Evolutionary conservation across 2,113 vertebrate genomes (phyloP).

Genomic region (Dasyprocta punctata): DNA sequence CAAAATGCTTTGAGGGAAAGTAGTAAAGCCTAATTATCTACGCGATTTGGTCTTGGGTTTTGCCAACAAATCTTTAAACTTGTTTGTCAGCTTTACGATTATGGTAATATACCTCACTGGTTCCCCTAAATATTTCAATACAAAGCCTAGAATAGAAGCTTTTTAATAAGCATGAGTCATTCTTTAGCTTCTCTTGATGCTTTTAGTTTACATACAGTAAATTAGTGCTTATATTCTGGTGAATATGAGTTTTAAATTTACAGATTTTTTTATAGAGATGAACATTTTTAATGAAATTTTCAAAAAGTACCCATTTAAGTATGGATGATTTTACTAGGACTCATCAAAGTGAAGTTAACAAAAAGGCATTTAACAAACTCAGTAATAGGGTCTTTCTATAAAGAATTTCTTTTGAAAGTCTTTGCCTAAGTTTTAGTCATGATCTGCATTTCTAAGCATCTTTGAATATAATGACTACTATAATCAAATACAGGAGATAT

Average conservation of each 20-base stretch:
- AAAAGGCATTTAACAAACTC: conserved; percentile 94
- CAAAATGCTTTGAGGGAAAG: not conserved
- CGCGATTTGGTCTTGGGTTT: not conserved
- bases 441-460: conserved; percentile 92
- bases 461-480: conserved; percentile 94
- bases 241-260: conserved; percentile 93
- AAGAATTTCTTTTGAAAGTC: conserved; percentile 91
- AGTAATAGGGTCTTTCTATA: conserved; percentile 90
- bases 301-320: conserved; percentile 93
- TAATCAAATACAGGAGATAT: conserved; percentile 92
- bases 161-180: not conserved
- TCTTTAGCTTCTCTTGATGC: not conserved
- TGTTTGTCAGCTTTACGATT: conserved; percentile 36
- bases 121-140: not conserved
- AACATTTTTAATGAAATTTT: conserved; percentile 95
- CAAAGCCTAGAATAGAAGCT: not conserved
- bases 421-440: conserved; percentile 93
- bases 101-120: not conserved
- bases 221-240: conserved; percentile 93
- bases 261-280: conserved; percentile 85
- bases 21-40: not conserved
- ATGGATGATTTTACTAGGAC: conserved; percentile 90
- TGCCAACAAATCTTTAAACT: not conserved
- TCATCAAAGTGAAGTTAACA: conserved; percentile 94
- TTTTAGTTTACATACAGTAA: not conserved